Conservation (phyloP, 2,888 invertebrate species). For the Thalpophila matura region DNA sequence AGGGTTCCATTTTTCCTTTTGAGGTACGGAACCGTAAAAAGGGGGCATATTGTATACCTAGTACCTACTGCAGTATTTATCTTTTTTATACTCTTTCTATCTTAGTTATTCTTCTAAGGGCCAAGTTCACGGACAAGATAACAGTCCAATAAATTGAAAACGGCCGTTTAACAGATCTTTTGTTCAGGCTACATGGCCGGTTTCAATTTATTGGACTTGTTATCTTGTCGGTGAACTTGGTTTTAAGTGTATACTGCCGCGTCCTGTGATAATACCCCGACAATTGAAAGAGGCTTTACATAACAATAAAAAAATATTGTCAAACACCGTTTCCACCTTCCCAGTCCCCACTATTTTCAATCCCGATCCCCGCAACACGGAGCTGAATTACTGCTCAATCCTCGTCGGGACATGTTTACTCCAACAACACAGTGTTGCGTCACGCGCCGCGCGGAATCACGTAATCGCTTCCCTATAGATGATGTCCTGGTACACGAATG, state of each 20-base stretch:
- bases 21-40: too few species aligned
- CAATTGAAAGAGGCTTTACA: not conserved
- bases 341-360: not conserved
- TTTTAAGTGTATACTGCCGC: not conserved
- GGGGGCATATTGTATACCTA: too few species aligned
- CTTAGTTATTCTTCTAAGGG: too few species aligned
- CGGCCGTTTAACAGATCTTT: too few species aligned
- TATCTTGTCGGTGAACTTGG: too few species aligned
- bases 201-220: too few species aligned
- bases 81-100: too few species aligned
- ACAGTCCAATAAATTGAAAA: too few species aligned
- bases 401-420: constrained; percentile 47
- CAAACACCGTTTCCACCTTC: not conserved
- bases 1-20: too few species aligned
- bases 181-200: too few species aligned
- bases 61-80: too few species aligned
- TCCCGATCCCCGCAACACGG: constrained; percentile 21
- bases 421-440: constrained; percentile 36
- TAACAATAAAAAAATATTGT: constrained; percentile 4
- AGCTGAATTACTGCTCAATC: constrained; percentile 51
- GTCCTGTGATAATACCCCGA: not conserved
- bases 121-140: too few species aligned
- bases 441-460: constrained; percentile 30
- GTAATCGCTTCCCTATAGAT: constrained; percentile 21
- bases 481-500: constrained; percentile 14